Evolutionary conservation across 2,113 vertebrate genomes (phyloP).

Genomic region (Dendrocopos noguchii): DNA sequence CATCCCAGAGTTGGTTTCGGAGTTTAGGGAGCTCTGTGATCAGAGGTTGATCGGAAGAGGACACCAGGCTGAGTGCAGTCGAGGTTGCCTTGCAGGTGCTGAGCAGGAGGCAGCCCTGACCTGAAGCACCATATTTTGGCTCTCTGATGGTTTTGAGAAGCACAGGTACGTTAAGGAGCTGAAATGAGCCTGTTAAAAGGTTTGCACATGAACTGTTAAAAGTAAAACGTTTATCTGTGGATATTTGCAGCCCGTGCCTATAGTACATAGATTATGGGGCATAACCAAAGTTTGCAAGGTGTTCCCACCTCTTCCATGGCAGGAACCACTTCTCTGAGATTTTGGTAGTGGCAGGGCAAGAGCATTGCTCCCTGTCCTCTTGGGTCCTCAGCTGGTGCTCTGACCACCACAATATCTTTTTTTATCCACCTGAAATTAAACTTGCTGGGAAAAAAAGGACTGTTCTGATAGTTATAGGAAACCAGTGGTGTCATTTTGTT

Average conservation of each 20-base stretch:
- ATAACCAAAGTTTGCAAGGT: background rate
- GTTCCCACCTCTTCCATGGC: background rate
- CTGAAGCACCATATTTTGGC: background rate
- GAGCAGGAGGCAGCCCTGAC: background rate
- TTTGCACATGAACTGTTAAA: background rate
- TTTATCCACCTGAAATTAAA: background rate
- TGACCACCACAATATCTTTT: background rate
- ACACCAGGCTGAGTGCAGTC: accelerated
- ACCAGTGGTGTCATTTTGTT: background rate
- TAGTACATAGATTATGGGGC: background rate
- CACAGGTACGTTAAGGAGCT: background rate
- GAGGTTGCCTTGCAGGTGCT: background rate
- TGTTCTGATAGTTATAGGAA: background rate
- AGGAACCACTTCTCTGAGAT: background rate
- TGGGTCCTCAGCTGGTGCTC: accelerated
- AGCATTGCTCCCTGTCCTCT: background rate
- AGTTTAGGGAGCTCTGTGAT: background rate
- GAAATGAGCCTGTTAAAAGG: background rate
- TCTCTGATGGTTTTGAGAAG: background rate
- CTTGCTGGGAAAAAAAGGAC: background rate
- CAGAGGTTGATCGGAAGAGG: background rate
- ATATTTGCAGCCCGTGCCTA: background rate
- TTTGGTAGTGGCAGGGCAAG: background rate
- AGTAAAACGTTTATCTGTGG: background rate
- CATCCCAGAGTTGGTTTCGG: background rate